A percentile compares a stretch with the other conserved stretches of the same genome.
phyloP scores from a whole-genome alignment of 2,797 vertebrate genomes.

The Triplophysa yarkandensis region DNA sequence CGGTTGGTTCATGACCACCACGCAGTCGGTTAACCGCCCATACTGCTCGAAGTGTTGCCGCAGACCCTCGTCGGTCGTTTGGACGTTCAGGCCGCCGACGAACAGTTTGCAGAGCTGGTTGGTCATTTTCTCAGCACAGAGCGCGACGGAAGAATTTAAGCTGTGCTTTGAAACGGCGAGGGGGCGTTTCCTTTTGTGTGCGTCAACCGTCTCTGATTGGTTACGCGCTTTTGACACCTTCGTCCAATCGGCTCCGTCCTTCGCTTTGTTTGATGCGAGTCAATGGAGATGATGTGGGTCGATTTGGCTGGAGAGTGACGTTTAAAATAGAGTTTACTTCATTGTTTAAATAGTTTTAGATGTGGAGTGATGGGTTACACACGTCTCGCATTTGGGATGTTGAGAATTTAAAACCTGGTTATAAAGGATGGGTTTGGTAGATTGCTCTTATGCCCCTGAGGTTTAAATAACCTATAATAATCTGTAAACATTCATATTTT shows the following conservation, averaged over 20 bases:
- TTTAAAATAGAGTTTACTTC: no score
- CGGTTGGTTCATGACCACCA: conserved; percentile 81
- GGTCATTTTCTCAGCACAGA: conserved; percentile 38
- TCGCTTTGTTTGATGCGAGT: not conserved
- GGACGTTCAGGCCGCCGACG: conserved; percentile 84
- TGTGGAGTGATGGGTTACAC: no score
- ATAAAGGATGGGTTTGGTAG: no score
- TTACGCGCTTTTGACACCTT: not conserved
- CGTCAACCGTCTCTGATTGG: conserved; percentile 36
- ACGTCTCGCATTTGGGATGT: no score
- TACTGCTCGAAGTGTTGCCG: conserved; percentile 84
- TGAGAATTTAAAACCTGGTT: no score
- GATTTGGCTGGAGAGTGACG: no score
- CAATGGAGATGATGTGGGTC: not conserved
- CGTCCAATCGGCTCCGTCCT: not conserved
- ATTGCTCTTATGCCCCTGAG: no score
- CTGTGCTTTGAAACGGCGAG: conserved; percentile 16
- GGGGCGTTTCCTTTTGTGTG: conserved; percentile 15
- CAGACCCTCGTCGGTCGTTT: conserved; percentile 83
- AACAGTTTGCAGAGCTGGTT: conserved; percentile 84
- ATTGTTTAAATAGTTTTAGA: no score
- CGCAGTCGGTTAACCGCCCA: conserved; percentile 83
- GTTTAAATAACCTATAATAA: no score
- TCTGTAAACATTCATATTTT: no score
- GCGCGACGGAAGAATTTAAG: conserved; percentile 7